A percentile compares a stretch with the other conserved stretches of the same genome.
phyloP scores from a whole-genome alignment of 1,140 invertebrate species.

The Chrysoperla carnea region DNA sequence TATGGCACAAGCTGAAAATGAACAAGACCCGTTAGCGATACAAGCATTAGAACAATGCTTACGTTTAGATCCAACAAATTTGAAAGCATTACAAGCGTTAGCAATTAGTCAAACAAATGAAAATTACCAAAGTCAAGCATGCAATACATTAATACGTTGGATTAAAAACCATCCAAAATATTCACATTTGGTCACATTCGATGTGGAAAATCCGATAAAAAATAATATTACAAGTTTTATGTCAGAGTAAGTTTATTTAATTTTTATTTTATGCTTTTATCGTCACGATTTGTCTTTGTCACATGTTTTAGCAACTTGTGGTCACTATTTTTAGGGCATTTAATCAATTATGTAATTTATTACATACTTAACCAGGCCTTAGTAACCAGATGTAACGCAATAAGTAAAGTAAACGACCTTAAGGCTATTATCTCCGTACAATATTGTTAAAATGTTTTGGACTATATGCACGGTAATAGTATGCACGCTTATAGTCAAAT shows the following conservation, averaged over 20 bases:
- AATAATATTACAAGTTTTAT: conserved; percentile 4
- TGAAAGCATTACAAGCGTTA: conserved; percentile 71
- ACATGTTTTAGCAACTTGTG: no score
- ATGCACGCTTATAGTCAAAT: no score
- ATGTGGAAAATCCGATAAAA: conserved; percentile 18
- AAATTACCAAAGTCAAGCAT: conserved; percentile 57
- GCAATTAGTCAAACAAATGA: conserved; percentile 96
- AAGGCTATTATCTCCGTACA: no score
- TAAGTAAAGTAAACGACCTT: no score
- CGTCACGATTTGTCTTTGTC: no score
- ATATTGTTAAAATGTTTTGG: no score
- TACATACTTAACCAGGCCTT: no score
- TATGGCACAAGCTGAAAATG: conserved; percentile 85
- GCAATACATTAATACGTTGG: conserved; percentile 60
- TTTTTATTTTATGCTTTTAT: no score
- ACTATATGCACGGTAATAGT: no score
- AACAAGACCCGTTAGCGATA: conserved; percentile 77
- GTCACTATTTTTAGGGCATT: no score
- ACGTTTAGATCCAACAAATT: conserved; percentile 62
- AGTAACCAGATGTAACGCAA: no score
- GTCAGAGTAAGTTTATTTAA: conserved; percentile 6
- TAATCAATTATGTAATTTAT: no score
- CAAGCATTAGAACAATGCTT: conserved; percentile 75
- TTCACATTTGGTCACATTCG: conserved; percentile 41
- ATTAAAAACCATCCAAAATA: conserved; percentile 74